These are phyloP conservation scores for Hydrolagus colliei DNA, from an alignment of 2,797 vertebrate species.

Conservation along the genomic window DNA sequence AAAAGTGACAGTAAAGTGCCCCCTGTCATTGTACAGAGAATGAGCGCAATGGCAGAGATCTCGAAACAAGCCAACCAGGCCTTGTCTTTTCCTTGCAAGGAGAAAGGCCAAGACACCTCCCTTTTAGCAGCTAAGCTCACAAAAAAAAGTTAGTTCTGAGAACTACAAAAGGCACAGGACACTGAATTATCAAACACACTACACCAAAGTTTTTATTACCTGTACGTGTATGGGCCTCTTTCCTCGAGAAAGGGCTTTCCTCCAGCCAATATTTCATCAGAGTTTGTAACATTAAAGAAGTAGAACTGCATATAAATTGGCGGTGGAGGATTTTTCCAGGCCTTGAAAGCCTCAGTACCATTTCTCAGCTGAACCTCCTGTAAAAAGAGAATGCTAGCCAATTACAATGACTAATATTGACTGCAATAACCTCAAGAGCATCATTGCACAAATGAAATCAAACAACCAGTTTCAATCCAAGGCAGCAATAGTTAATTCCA, in stretches of 20 bases:
- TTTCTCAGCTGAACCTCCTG: slow-evolving; percentile 79
- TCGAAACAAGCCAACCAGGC: too few relatives aligned
- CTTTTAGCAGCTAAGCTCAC: too few relatives aligned
- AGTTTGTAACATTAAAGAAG: slow-evolving; percentile 89
- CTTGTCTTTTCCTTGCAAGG: too few relatives aligned
- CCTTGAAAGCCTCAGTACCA: slow-evolving; percentile 69
- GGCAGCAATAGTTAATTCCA: too few relatives aligned
- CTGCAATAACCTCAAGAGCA: background rate
- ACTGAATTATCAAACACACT: background rate
- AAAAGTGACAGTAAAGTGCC: too few relatives aligned
- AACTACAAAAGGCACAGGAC: background rate
- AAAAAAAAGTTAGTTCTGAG: too few relatives aligned
- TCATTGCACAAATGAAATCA: too few relatives aligned
- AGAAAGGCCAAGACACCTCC: too few relatives aligned
- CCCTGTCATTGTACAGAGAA: too few relatives aligned
- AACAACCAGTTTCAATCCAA: too few relatives aligned
- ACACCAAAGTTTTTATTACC: slow-evolving; percentile 52
- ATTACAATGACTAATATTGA: background rate
- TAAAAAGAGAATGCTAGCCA: background rate
- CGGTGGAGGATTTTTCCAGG: slow-evolving; percentile 77
- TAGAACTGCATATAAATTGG: slow-evolving; percentile 92
- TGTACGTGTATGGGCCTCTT: slow-evolving; percentile 88
- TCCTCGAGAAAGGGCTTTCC: slow-evolving; percentile 70
- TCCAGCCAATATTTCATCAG: slow-evolving; percentile 73
- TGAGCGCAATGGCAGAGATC: too few relatives aligned